Base-by-base conservation (phyloP, 2,113 vertebrate genomes). In the Camelus bactrianus region DNA sequence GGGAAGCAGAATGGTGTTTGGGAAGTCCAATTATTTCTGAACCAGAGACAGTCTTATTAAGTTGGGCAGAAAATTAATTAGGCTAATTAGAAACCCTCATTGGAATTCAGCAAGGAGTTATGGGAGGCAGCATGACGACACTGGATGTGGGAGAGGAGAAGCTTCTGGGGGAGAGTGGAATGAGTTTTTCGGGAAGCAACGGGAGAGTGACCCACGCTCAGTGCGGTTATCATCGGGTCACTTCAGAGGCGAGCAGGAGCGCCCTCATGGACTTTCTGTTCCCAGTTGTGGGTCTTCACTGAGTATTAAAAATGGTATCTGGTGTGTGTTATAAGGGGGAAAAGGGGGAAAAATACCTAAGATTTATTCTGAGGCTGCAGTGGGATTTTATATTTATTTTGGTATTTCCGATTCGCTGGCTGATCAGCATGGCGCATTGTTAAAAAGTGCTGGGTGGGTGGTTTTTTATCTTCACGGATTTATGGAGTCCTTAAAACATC, bases 11-110 rank as follows among this genome's bases (percentile, higher is more conserved):
- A 98, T 97, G 98, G 98, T 98, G 98, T 98, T 98, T 97, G 98
- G 98, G 94, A 98, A 98, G 98, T 97, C 98, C 97, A 98, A 99
- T 99, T 99, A 99, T 99, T 99, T 98, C 98, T 99, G 96, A 98
- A 96, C 97, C 95, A 98, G 97, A 98, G 98, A 99, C 99, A 99
- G 98, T 96, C 98, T 99, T 99, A 99, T 99, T 99, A 99, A 98
- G 98, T 98, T 98, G 98, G 98, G 98, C 98, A 98, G 98, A 98
- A 99, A 99, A 99, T 99, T 99, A 99, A 99, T 99, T 99, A 98
- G 98, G 98, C 98, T 98, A 98, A 99, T 99, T 99, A 99, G 98
- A 98, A 98, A 99, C 98, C 95, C 98, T 98, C 98, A 95, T 98
- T 99, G 98, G 98, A 98, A 96, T 98, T 98, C 96, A 98, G 97